These are phyloP conservation scores for Echeneis naucrates DNA, from an alignment of 2,797 vertebrate genomes.

Conservation along the genomic window DNA sequence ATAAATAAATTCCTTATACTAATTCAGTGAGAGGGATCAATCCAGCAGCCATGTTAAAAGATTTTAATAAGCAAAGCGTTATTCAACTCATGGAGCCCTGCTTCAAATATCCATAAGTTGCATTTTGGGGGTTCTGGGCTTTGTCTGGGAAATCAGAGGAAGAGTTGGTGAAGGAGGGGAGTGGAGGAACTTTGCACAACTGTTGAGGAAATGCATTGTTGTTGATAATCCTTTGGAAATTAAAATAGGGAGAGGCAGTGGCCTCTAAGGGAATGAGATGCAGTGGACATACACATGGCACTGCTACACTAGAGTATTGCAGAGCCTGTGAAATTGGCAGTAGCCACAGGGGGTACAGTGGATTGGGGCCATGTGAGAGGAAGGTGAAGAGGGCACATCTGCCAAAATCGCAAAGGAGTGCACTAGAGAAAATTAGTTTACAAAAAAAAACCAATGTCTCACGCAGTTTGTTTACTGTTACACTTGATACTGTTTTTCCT, in stretches of 20 bases:
- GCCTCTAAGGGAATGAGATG: constrained; percentile 49
- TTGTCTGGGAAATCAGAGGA: constrained; percentile 60
- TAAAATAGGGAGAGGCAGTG: constrained; percentile 68
- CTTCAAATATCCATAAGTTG: constrained; percentile 68
- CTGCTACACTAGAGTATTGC: constrained; percentile 36
- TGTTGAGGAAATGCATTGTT: constrained; percentile 76
- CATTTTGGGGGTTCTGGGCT: constrained; percentile 60
- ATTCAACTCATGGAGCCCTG: constrained; percentile 71
- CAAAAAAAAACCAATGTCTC: constrained; percentile 50
- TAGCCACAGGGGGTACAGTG: constrained; percentile 48
- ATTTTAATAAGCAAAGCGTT: constrained; percentile 67
- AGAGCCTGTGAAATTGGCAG: constrained; percentile 58
- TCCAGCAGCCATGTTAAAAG: constrained; percentile 45
- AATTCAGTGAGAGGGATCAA: constrained; percentile 57
- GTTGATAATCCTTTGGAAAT: constrained; percentile 79
- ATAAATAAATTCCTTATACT: constrained; percentile 69
- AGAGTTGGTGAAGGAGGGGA: constrained; percentile 33
- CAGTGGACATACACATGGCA: constrained; percentile 62
- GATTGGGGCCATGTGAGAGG: constrained; percentile 50
- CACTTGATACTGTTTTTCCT: not conserved
- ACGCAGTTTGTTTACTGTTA: constrained; percentile 31
- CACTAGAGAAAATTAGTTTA: constrained; percentile 45
- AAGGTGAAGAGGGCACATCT: constrained; percentile 64
- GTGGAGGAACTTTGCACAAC: constrained; percentile 73
- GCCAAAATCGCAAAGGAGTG: constrained; percentile 54